Base-by-base conservation (phyloP, 2,888 invertebrate genomes). In the Xanthorhoe designata region DNA sequence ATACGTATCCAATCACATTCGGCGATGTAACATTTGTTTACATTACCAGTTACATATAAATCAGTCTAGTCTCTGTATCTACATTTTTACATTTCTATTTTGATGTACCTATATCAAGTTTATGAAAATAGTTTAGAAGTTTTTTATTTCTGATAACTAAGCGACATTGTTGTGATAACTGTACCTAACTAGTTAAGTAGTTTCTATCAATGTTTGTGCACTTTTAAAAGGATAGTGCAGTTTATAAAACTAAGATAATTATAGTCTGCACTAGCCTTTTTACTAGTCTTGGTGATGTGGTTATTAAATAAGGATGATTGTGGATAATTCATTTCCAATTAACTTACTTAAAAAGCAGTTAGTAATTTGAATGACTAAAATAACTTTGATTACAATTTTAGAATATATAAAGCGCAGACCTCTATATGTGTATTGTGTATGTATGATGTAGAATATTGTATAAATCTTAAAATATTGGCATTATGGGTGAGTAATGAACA, bases 181-280 rank as follows among this genome's bases (percentile, higher is more conserved):
- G 72, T 71, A 74, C 71, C 71, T 70, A 68, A 71, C 55, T 64
- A 69, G 66, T 65, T 49, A 60, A n/a, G 15, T 69, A 69, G 58
- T 61, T 29, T 13, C 47, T 65, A 8, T 49, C 15, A 18, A 9
- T 38, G 35, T 45, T 42, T 61, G 45, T 64, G 15, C 51, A 32
- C 32, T 50, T 19, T 10, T 19, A 10, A 17, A 49, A n/a, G n/a
- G 7, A 42, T 18, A 51, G 53, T 47, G 57, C 47, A 29, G 9
- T n/a, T 49, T 35, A 42, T 61, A 35, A 18, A 17, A 19, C 1
- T 19, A 5, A 7, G n/a, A 35, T 54, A 17, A 17, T 32, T 45
- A 45, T 18, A 45, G n/a, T 53, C 35, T 54, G 53, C 53, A 47
- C 54, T 49, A 19, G 32, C 42, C 51, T 59, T 42, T 32, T 32